Conservation (phyloP, 2,888 invertebrate species). For the Drosophila algonquin region DNA sequence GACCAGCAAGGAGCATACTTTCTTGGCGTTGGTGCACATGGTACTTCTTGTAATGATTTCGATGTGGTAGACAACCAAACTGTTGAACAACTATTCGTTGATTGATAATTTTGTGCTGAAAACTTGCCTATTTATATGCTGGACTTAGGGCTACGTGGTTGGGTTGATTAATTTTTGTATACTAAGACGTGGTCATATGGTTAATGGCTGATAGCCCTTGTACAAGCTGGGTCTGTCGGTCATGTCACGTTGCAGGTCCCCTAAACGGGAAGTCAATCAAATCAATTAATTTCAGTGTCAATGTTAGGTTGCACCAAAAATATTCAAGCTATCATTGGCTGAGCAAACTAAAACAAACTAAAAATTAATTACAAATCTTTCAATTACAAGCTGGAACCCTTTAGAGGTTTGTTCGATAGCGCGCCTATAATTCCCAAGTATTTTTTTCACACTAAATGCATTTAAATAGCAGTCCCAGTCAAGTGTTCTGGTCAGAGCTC, state of each 20-base stretch:
- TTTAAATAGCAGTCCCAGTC: neutral
- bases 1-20: constrained; percentile 4
- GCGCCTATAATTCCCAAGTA: neutral
- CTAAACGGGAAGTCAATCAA: constrained; percentile 35
- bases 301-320: constrained; percentile 10
- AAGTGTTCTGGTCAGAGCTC: neutral
- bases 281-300: constrained; percentile 46
- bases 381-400: neutral
- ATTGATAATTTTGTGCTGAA: constrained; percentile 22
- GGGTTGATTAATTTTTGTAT: constrained; percentile 14
- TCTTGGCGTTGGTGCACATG: constrained; percentile 26
- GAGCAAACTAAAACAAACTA: too few species aligned
- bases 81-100: constrained; percentile 6
- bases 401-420: neutral
- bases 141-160: constrained; percentile 28
- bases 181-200: constrained; percentile 24
- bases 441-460: neutral
- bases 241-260: constrained; percentile 41
- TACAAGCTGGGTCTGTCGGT: constrained; percentile 2
- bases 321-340: neutral
- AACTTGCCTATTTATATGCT: constrained; percentile 35
- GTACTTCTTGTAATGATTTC: neutral
- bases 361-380: neutral
- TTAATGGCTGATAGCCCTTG: constrained; percentile 26
- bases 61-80: constrained; percentile 1